These are phyloP conservation scores for Loris lydekkerianus DNA, from an alignment of 2,797 vertebrate genomes.

Conservation along the genomic window DNA sequence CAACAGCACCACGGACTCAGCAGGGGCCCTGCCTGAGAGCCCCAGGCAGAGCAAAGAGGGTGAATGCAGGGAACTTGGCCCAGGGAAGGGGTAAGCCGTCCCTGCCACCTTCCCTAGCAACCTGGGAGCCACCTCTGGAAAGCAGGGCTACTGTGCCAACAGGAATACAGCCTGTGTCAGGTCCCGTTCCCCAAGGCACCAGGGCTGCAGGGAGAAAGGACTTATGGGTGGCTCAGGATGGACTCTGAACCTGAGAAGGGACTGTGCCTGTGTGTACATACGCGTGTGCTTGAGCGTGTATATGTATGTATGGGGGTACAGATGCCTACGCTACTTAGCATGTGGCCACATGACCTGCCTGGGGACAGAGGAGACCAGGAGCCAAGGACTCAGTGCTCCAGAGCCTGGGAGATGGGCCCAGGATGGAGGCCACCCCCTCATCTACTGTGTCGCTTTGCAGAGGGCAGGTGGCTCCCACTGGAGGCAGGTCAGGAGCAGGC, in stretches of 20 bases:
- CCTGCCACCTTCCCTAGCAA: neutral
- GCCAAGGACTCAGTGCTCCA: neutral
- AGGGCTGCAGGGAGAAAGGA: neutral
- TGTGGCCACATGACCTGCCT: slow-evolving; percentile 75
- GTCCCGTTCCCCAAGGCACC: slow-evolving; percentile 32
- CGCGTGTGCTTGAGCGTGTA: neutral
- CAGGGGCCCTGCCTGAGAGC: slow-evolving; percentile 57
- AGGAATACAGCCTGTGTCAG: neutral
- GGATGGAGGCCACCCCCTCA: neutral
- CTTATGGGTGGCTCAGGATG: neutral
- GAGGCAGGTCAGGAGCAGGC: neutral
- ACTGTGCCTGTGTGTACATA: neutral
- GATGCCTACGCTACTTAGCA: slow-evolving; percentile 61
- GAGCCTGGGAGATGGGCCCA: neutral
- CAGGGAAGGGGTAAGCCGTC: neutral
- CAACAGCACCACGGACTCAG: slow-evolving; percentile 65
- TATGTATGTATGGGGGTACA: neutral
- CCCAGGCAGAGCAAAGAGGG: neutral
- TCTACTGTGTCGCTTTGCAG: neutral
- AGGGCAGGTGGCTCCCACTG: neutral
- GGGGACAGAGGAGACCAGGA: slow-evolving; percentile 53
- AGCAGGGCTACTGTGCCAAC: neutral
- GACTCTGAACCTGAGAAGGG: neutral
- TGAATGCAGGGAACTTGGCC: neutral
- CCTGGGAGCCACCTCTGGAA: neutral